Percentiles rank a stretch among this genome's conserved stretches.
phyloP scores from a whole-genome alignment of 2,113 vertebrate species.

The Cebidichthys violaceus region DNA sequence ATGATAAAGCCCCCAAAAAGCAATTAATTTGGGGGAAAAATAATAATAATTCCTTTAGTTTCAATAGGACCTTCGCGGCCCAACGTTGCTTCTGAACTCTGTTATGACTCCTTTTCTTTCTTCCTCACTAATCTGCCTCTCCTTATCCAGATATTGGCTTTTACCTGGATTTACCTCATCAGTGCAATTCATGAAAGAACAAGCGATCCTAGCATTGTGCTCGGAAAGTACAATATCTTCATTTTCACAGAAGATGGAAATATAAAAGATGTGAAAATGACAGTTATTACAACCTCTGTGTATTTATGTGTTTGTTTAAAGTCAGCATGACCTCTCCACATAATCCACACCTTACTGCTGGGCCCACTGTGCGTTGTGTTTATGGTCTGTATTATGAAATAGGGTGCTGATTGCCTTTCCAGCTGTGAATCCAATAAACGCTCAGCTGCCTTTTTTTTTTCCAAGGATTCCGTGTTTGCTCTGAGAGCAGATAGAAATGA shows the following conservation, averaged over 20 bases:
- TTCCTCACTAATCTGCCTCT: not conserved
- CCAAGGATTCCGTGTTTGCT: slow-evolving; percentile 19
- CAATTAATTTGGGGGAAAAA: too few relatives aligned
- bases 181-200: not conserved
- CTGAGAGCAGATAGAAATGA: slow-evolving; percentile 31
- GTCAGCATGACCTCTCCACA: not conserved
- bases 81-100: too few relatives aligned
- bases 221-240: not conserved
- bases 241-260: not conserved
- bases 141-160: not conserved
- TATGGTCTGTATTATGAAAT: slow-evolving; percentile 4
- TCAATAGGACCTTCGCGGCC: too few relatives aligned
- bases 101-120: not conserved
- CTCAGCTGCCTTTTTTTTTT: slow-evolving; percentile 32
- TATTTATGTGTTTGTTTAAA: slow-evolving; percentile 5
- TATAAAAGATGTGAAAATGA: not conserved
- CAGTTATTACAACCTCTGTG: not conserved
- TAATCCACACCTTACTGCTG: slow-evolving; percentile 37
- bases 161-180: not conserved
- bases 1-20: too few relatives aligned
- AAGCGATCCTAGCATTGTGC: too few relatives aligned
- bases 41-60: too few relatives aligned
- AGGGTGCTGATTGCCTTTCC: slow-evolving; percentile 29
- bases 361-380: slow-evolving; percentile 8
- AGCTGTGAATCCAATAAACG: slow-evolving; percentile 51